Percentiles rank a stretch among this genome's conserved stretches.
Evolutionary conservation across 1,140 invertebrate genomes (phyloP).

Genomic region (Anthonomus grandis): DNA sequence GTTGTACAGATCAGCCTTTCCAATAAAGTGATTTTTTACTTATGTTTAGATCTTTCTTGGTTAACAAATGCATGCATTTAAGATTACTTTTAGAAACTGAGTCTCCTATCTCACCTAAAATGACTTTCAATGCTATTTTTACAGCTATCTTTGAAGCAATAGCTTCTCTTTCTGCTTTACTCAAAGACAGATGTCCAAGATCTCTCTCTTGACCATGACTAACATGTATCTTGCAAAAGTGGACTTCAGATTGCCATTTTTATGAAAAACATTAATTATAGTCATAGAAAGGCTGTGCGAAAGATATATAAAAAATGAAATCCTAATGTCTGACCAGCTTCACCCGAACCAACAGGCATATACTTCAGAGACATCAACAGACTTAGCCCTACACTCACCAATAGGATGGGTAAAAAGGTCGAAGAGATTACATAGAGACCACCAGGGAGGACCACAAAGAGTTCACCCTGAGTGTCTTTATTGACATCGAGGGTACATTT

Average conservation of each 20-base stretch:
- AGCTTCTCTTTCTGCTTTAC: not conserved
- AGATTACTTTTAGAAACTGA: not conserved
- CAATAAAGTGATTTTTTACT: conserved; percentile 2
- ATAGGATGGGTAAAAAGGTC: no score
- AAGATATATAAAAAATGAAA: no score
- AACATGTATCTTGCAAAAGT: not conserved
- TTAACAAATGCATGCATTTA: conserved; percentile 3
- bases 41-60: conserved; percentile 12
- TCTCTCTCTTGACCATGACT: conserved; percentile 1
- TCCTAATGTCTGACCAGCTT: no score
- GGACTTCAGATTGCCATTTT: not conserved
- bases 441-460: no score
- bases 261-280: no score
- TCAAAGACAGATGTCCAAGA: not conserved
- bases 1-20: not conserved
- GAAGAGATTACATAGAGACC: no score
- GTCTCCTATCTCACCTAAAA: conserved; percentile 9
- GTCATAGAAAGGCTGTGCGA: no score
- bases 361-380: no score
- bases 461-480: no score
- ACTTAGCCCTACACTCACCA: no score
- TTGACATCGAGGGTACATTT: no score
- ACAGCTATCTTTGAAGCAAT: conserved; percentile 7
- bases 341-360: no score
- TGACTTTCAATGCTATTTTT: not conserved